phyloP scores from a whole-genome alignment of 2,888 invertebrate species.

The Clitarchus hookeri region DNA sequence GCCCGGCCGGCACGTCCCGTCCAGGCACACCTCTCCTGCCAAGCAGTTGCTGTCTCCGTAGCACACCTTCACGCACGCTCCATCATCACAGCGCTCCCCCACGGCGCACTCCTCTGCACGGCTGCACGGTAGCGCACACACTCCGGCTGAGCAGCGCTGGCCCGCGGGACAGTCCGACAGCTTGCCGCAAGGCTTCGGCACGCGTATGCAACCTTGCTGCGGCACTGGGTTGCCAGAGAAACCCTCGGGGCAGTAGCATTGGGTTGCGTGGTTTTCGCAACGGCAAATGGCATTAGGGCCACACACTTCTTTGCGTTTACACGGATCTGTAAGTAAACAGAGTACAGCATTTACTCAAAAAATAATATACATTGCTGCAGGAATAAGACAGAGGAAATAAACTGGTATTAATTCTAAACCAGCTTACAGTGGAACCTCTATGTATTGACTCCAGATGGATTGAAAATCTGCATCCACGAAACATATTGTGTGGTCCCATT shows the following conservation, averaged over 20 bases:
- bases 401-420: not conserved
- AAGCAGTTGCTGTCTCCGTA: slow-evolving; percentile 89
- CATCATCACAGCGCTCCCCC: slow-evolving; percentile 79
- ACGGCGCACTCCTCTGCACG: slow-evolving; percentile 76
- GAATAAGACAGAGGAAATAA: not conserved
- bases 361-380: slow-evolving; percentile 18
- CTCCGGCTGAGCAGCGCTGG: slow-evolving; percentile 76
- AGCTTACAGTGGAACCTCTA: not conserved
- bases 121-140: slow-evolving; percentile 78
- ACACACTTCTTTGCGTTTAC: slow-evolving; percentile 73
- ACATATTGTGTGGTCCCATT: no score
- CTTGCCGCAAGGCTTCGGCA: slow-evolving; percentile 68
- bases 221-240: slow-evolving; percentile 87
- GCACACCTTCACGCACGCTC: slow-evolving; percentile 82
- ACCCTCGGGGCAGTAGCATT: slow-evolving; percentile 80
- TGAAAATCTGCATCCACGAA: no score
- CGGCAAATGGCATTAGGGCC: slow-evolving; percentile 84
- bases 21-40: slow-evolving; percentile 84
- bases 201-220: slow-evolving; percentile 85
- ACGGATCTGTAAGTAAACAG: slow-evolving; percentile 65
- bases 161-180: slow-evolving; percentile 75
- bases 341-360: not conserved
- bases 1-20: slow-evolving; percentile 80
- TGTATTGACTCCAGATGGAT: no score
- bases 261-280: slow-evolving; percentile 72